These are phyloP conservation scores for Apis cerana DNA, from an alignment of 1,140 invertebrate genomes.

Conservation along the genomic window DNA sequence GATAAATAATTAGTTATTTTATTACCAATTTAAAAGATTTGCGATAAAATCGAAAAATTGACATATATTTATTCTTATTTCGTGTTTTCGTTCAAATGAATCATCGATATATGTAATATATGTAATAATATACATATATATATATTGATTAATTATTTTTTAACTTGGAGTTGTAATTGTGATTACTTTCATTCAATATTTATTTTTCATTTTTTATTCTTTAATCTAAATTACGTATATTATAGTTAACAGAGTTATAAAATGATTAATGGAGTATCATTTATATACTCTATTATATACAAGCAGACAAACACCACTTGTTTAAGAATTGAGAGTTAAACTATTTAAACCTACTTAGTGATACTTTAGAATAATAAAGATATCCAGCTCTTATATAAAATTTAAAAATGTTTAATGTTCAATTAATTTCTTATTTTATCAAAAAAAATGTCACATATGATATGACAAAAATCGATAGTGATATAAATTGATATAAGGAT, in stretches of 20 bases:
- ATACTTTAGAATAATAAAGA: too few species aligned
- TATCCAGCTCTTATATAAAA: too few species aligned
- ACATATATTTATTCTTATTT: too few species aligned
- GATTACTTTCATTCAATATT: too few species aligned
- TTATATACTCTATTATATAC: not conserved
- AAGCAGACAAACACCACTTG: not conserved
- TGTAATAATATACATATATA: too few species aligned
- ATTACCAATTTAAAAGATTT: too few species aligned
- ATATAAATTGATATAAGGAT: not conserved
- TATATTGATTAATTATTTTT: too few species aligned
- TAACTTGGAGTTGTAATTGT: too few species aligned
- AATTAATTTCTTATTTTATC: not conserved
- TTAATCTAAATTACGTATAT: not conserved
- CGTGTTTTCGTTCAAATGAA: too few species aligned
- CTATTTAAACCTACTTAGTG: not conserved
- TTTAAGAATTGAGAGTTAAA: not conserved
- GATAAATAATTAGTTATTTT: too few species aligned
- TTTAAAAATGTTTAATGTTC: not conserved
- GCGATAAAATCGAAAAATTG: too few species aligned
- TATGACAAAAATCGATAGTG: not conserved
- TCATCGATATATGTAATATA: too few species aligned
- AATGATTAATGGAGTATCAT: not conserved
- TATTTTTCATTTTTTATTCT: not conserved
- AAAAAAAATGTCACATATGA: not conserved
- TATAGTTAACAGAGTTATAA: not conserved